phyloP scores from a whole-genome alignment of 2,888 invertebrate genomes.

The Pterostichus madidus region DNA sequence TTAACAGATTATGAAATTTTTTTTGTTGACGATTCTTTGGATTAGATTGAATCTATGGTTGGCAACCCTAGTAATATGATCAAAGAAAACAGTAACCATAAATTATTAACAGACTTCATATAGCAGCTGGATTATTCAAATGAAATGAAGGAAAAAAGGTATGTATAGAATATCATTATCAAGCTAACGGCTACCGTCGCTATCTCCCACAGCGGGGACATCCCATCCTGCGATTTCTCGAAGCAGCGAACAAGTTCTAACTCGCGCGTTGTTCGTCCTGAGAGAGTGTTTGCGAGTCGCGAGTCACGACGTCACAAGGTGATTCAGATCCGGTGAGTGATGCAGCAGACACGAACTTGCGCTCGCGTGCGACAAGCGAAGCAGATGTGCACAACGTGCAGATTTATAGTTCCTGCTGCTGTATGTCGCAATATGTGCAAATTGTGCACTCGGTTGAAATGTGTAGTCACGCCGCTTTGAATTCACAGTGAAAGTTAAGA shows the following conservation, averaged over 20 bases:
- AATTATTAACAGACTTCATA: too few relatives aligned
- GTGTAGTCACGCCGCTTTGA: background rate
- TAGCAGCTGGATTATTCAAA: too few relatives aligned
- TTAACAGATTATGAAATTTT: too few relatives aligned
- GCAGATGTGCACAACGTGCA: constrained; percentile 35
- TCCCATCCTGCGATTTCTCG: background rate
- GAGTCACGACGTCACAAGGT: constrained; percentile 7
- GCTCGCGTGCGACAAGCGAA: background rate
- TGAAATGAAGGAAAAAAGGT: too few relatives aligned
- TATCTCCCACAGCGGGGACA: background rate
- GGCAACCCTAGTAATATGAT: too few relatives aligned
- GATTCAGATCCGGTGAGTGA: constrained; percentile 43
- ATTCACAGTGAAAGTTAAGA: too few relatives aligned
- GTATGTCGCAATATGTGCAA: background rate
- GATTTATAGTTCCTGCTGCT: constrained; percentile 23
- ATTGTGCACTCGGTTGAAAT: background rate
- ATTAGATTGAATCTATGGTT: too few relatives aligned
- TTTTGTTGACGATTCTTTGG: too few relatives aligned
- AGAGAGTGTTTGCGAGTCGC: background rate
- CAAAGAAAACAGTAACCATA: too few relatives aligned
- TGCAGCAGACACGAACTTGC: constrained; percentile 25
- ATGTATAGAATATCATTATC: too few relatives aligned
- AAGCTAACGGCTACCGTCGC: too few relatives aligned
- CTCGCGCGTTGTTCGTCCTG: constrained; percentile 5
- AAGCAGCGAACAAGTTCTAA: constrained; percentile 10